A percentile compares a stretch with the other conserved stretches of the same genome.
phyloP scores from a whole-genome alignment of 2,797 vertebrate species.

The Coluber constrictor region DNA sequence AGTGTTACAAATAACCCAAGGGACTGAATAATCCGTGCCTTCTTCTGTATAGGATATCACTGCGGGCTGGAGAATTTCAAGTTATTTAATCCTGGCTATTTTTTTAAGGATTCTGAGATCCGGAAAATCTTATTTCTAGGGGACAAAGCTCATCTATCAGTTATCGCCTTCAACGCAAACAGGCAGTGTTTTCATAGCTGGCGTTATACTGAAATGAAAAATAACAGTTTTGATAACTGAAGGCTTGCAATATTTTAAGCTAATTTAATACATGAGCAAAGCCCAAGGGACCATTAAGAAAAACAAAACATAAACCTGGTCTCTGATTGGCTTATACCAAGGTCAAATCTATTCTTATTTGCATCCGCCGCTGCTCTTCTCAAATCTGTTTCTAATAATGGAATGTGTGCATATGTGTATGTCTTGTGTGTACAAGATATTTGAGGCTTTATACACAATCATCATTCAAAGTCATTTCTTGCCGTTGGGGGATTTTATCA shows the following conservation, averaged over 20 bases:
- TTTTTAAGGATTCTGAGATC: neutral
- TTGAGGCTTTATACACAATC: neutral
- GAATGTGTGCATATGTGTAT: neutral
- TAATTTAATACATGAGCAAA: conserved; percentile 13
- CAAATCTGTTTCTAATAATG: conserved; percentile 16
- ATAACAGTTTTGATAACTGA: conserved; percentile 3
- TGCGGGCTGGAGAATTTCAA: neutral
- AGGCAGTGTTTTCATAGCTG: conserved; percentile 18
- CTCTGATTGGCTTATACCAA: neutral
- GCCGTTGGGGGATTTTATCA: neutral
- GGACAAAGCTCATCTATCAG: neutral
- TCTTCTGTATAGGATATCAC: neutral
- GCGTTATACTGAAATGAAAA: conserved; percentile 5
- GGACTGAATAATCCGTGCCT: neutral
- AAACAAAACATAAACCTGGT: neutral
- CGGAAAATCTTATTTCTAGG: neutral
- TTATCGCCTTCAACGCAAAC: neutral
- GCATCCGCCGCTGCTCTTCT: neutral
- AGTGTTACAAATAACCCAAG: neutral
- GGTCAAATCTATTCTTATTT: neutral
- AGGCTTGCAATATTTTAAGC: neutral
- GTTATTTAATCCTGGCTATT: neutral
- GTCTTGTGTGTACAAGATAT: neutral
- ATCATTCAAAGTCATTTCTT: neutral
- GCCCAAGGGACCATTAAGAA: neutral